Conservation (phyloP, 1,140 invertebrate genomes). For the Heliconius eleuchia region DNA sequence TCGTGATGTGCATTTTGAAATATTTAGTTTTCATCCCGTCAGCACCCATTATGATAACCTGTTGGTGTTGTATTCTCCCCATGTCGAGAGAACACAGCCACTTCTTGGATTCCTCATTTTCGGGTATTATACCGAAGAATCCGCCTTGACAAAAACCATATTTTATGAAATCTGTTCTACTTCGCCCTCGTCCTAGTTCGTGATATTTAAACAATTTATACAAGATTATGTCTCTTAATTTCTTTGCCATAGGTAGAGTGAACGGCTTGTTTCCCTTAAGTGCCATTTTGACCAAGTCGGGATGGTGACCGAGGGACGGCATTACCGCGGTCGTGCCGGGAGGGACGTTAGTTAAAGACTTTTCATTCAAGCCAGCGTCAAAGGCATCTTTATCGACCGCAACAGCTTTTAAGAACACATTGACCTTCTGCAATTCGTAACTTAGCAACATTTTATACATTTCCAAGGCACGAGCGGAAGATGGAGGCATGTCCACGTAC, state of each 20-base stretch:
- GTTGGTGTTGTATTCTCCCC: slow-evolving; percentile 49
- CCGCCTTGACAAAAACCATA: slow-evolving; percentile 60
- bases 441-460: slow-evolving; percentile 63
- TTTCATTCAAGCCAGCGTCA: slow-evolving; percentile 59
- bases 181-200: slow-evolving; percentile 42
- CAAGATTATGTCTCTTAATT: slow-evolving; percentile 64
- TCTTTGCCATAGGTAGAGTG: slow-evolving; percentile 47
- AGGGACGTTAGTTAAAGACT: slow-evolving; percentile 36
- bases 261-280: slow-evolving; percentile 56
- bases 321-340: slow-evolving; percentile 45
- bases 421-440: slow-evolving; percentile 73
- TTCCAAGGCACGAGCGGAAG: slow-evolving; percentile 59
- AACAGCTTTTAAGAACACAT: slow-evolving; percentile 62
- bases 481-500: slow-evolving; percentile 71
- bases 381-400: slow-evolving; percentile 71
- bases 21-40: slow-evolving; percentile 50
- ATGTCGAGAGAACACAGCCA: slow-evolving; percentile 55
- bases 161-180: slow-evolving; percentile 62
- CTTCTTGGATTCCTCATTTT: slow-evolving; percentile 58
- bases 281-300: slow-evolving; percentile 53
- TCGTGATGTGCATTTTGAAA: slow-evolving; percentile 49
- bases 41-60: slow-evolving; percentile 48
- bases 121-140: slow-evolving; percentile 60
- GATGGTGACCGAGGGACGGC: slow-evolving; percentile 50
- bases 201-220: slow-evolving; percentile 62